These are phyloP conservation scores for Bovichtus variegatus DNA, from an alignment of 2,797 vertebrate species.

Conservation along the genomic window DNA sequence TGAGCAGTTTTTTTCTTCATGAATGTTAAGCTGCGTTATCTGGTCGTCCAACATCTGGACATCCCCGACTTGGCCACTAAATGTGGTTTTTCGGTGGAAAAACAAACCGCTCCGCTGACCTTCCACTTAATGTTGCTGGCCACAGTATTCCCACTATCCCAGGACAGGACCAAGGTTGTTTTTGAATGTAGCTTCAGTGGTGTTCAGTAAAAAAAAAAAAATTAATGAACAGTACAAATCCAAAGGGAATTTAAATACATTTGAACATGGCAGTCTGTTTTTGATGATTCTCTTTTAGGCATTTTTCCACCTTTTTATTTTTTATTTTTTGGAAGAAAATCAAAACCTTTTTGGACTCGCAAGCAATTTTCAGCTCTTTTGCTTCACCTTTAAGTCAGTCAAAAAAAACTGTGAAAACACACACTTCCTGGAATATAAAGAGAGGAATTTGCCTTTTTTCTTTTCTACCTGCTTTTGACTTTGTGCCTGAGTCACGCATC, in stretches of 20 bases:
- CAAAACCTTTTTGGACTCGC: neutral
- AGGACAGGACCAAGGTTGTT: neutral
- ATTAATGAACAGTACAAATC: neutral
- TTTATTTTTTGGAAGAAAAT: neutral
- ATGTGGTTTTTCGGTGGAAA: neutral
- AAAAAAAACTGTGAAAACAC: neutral
- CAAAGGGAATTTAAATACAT: neutral
- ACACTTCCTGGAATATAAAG: neutral
- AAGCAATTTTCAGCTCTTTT: neutral
- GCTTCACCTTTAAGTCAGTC: neutral
- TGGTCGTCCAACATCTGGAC: neutral
- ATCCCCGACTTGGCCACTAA: neutral
- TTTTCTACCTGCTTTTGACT: constrained; percentile 9
- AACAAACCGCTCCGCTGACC: constrained; percentile 4
- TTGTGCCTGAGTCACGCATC: constrained; percentile 20
- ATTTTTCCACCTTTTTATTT: neutral
- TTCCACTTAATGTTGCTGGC: constrained; percentile 17
- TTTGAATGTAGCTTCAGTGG: constrained; percentile 2
- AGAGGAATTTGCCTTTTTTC: neutral
- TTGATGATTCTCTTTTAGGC: neutral
- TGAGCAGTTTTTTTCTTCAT: neutral
- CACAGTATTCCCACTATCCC: neutral
- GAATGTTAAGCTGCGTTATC: neutral
- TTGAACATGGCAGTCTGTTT: neutral
- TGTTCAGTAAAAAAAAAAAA: neutral